Base-by-base conservation (phyloP, 37 sponge, comb jelly and placozoan genomes). In the Tethya wilhelma region DNA sequence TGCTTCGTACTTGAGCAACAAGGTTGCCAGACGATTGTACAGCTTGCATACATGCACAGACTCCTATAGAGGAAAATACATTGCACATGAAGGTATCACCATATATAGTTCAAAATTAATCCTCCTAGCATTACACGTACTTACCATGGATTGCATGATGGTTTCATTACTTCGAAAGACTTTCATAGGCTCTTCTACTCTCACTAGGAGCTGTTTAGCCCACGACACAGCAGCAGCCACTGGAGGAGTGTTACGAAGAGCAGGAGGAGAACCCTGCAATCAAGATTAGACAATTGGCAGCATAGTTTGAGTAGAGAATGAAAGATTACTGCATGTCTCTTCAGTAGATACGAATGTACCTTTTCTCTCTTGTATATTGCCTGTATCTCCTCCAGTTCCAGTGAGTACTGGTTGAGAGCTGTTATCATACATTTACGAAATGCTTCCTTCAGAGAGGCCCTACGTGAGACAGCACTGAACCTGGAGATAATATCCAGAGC, bases 141-240 rank as follows among this genome's bases (percentile, higher is more conserved):
- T 79, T 22, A 94, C 97, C 77, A 71, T 36, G 9, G 92, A 84
- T 30, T 86, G 79, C 85, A 90, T 86, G 41, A 97, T 49, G 4
- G 71, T 9, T 40, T 67, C 59, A 58, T 78, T 69, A 25, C 79
- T 76, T 44, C 81, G 83, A 87, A 97, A 91, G 42, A 70, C 56
- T 45, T 86, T 74, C 94, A 97, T 97, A 4, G 97, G 95, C n/a
- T 81, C 71, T 63, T 88, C 81, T 32, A 94, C 79, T 56, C 76
- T 81, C 28, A 75, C 60, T 23, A 91, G 74, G 63, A 97, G 76
- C 56, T 94, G 79, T 65, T 87, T 55, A 7, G 70, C 53, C 97
- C 97, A 97, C 34, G 74, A 49, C 69, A 97, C 29, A n/a, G 95
- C 87, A 19, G 79, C 75, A 2, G 71, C 82, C 40, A 96, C 73